These are phyloP conservation scores for Ictidomys tridecemlineatus DNA, from an alignment of 2,113 vertebrate genomes.

Conservation along the genomic window DNA sequence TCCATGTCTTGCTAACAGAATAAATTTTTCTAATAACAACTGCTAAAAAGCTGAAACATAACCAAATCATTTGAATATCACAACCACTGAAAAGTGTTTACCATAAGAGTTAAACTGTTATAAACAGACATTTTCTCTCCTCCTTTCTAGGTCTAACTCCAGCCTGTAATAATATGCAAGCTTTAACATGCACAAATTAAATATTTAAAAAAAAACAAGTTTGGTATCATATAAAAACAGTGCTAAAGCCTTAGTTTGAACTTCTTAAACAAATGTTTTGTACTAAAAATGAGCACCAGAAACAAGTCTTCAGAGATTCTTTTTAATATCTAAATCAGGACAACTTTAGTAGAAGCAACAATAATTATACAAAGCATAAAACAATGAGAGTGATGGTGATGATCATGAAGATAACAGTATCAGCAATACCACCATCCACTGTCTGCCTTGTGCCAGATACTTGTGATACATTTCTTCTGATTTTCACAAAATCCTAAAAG, in stretches of 20 bases:
- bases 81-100: background rate
- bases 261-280: background rate
- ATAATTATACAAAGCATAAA: background rate
- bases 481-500: conserved; percentile 4
- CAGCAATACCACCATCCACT: background rate
- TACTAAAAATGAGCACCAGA: background rate
- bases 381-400: background rate
- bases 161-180: background rate
- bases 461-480: background rate
- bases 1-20: background rate
- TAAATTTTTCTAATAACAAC: background rate
- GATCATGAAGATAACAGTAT: background rate
- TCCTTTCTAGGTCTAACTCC: background rate
- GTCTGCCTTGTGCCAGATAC: background rate
- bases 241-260: background rate
- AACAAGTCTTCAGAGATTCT: background rate
- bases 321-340: background rate
- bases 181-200: background rate
- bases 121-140: background rate
- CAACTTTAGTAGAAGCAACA: background rate
- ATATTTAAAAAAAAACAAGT: background rate
- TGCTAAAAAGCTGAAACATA: conserved; percentile 11
- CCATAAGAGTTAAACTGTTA: background rate
- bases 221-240: background rate
- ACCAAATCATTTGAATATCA: background rate